A percentile compares a stretch with the other conserved stretches of the same genome.
phyloP scores from a whole-genome alignment of 1,140 invertebrate genomes.

The Pissodes strobi region DNA sequence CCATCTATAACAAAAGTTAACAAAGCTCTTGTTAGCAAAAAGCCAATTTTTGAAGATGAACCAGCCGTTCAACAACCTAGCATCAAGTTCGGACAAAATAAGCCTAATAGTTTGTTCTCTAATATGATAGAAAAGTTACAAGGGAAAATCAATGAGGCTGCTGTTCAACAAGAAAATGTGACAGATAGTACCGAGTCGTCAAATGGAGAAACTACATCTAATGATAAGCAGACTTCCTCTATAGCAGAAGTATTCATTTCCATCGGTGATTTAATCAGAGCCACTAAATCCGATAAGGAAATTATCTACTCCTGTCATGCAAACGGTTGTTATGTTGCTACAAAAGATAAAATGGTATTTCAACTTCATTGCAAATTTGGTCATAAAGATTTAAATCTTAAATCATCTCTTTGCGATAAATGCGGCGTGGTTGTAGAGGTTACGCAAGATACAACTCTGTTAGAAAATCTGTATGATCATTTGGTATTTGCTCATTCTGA shows the following conservation, averaged over 20 bases:
- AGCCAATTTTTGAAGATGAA: conserved; percentile 27
- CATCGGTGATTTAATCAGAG: conserved; percentile 38
- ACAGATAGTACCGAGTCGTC: not conserved
- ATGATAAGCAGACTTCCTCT: not conserved
- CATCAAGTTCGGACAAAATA: conserved; percentile 24
- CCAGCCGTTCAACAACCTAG: not conserved
- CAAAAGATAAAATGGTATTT: conserved; percentile 37
- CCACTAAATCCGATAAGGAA: conserved; percentile 26
- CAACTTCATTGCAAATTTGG: conserved; percentile 44
- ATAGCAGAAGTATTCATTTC: not conserved
- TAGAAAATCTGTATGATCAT: conserved; percentile 41
- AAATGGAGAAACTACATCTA: not conserved
- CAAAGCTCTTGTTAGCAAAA: conserved; percentile 19
- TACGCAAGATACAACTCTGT: conserved; percentile 17
- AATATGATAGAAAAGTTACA: conserved; percentile 44
- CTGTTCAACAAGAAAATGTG: not conserved
- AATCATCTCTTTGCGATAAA: conserved; percentile 25
- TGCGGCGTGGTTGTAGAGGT: conserved; percentile 27
- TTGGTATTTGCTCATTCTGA: conserved; percentile 34
- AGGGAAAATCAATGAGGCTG: conserved; percentile 34
- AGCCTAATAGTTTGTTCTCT: conserved; percentile 23
- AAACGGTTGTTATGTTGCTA: conserved; percentile 43
- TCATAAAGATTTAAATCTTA: conserved; percentile 22
- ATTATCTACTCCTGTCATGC: conserved; percentile 44
- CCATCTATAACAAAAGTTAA: not conserved